Conservation (phyloP, 2,113 vertebrate genomes). For the Protomyctophum bolini region DNA sequence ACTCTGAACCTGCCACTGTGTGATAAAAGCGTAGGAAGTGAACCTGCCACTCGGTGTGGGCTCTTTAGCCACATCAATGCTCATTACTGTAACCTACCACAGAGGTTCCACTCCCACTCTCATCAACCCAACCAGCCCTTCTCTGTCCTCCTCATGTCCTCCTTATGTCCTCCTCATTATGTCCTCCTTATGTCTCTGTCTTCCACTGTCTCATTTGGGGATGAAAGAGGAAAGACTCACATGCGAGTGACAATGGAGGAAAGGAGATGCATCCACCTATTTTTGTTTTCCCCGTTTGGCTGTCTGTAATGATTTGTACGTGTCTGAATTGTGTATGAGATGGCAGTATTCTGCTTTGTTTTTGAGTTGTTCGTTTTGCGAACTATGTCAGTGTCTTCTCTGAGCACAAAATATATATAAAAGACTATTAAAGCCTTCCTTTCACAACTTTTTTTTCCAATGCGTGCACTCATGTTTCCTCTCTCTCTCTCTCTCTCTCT, state of each 20-base stretch:
- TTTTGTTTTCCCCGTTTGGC: no score
- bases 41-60: conserved; percentile 45
- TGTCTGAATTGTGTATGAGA: no score
- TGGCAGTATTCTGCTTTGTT: no score
- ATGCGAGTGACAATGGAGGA: conserved; percentile 32
- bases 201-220: conserved; percentile 34
- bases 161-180: neutral
- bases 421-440: neutral
- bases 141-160: conserved; percentile 11
- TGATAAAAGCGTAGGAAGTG: conserved; percentile 27
- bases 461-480: neutral
- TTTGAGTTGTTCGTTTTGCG: no score
- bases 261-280: neutral
- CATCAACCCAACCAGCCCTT: neutral
- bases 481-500: conserved; percentile 5
- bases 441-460: neutral
- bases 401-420: no score
- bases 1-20: conserved; percentile 10
- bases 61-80: conserved; percentile 38
- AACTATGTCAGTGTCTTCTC: no score
- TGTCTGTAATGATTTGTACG: no score
- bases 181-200: no score
- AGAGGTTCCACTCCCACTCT: conserved; percentile 3
- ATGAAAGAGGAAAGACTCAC: conserved; percentile 51
- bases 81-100: conserved; percentile 46